Evolutionary conservation across 2,113 vertebrate genomes (phyloP), one percentile per base, ranked within the genome.

Genomic region (Electrona antarctica): DNA sequence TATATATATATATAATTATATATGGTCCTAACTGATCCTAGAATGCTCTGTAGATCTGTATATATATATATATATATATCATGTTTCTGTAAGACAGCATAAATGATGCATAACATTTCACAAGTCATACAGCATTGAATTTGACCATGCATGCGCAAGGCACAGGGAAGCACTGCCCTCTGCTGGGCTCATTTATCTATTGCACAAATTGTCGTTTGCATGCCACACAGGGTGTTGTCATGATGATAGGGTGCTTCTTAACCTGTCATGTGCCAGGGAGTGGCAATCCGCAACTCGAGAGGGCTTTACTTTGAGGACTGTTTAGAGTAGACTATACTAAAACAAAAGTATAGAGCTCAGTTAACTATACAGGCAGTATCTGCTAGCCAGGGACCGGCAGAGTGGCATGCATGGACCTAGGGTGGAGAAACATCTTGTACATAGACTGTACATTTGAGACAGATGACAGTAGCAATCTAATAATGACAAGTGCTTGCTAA

Each of bases 91-190:
- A 21, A 21, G 21, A 21, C 21, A 21, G 21, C 21, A 21, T 21
- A 14, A 2, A 1, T 7, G 64, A 45, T 63, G 55, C 72, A 81
- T 83, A 59, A 68, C 77, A 69, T 54, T 56, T 71, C 76, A 64
- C 61, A 66, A 48, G 51, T 65, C 3, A 41, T 41, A 41, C 33
- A 41, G 33, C 33, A 41, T 41, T 41, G 33, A 41, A 41, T 41
- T 41, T 41, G 33, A 6, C 29, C 29, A 33, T 41, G 33, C 33
- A 41, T 41, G 12, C 12, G 50, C 2, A 11, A 58, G 7, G 0
- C 11, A 12, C 45, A 54, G 60, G 61, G 0, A 49, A 10, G 55
- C 8, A 68, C 76, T 68, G 81, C 82, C 84, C 84, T 81, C 90
- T 90, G 72, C 10, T 76, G 90, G 83, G 47, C 0, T 0, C 0